Evolutionary conservation across 2,888 invertebrate genomes (phyloP), one percentile per base, ranked within the genome.

Genomic region (Dolomedes plantarius): DNA sequence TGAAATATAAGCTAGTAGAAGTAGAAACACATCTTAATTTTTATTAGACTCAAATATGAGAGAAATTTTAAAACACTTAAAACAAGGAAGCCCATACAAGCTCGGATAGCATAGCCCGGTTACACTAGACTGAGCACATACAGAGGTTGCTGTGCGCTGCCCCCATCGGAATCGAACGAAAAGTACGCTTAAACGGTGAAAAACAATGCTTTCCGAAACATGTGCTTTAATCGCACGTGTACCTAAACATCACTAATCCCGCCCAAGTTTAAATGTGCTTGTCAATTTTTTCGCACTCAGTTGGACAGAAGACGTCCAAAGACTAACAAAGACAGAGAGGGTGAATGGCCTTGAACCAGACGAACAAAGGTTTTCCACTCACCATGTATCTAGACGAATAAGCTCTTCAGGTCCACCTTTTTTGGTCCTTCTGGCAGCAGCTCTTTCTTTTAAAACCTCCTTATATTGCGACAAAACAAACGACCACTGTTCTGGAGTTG

Each of bases 311-410:
- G 86, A 86, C 79, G 73, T 29, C 50, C 76, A 41, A 67, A 77
- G 80, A 69, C 71, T 74, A 86, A 77, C 80, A 77, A 85, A 83
- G 82, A 71, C 75, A 69, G 81, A 29, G 76, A 73, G 87, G 87
- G 87, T 87, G 87, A 87, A 87, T 82, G 87, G 81, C 87, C 87
- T 87, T 88, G 87, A 83, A 76, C 76, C 46, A 65, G 71, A 46
- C 82, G 74, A 85, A 87, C 74, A 77, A 88, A 80, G 81, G 78
- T 86, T 78, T 69, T 36, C 64, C 87, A 68, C 89, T 96, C 93
- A 96, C 97, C 97, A 97, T 92, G 96, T 95, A 93, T 97, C 97
- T 93, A 97, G 93, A 93, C 97, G 97, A 92, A 97, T 95, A 91
- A 97, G 94, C 93, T 97, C 97, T 92, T 97, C 97, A 81, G 97